Evolutionary conservation across 2,797 vertebrate genomes (phyloP).

Genomic region (Aldrovandia affinis): DNA sequence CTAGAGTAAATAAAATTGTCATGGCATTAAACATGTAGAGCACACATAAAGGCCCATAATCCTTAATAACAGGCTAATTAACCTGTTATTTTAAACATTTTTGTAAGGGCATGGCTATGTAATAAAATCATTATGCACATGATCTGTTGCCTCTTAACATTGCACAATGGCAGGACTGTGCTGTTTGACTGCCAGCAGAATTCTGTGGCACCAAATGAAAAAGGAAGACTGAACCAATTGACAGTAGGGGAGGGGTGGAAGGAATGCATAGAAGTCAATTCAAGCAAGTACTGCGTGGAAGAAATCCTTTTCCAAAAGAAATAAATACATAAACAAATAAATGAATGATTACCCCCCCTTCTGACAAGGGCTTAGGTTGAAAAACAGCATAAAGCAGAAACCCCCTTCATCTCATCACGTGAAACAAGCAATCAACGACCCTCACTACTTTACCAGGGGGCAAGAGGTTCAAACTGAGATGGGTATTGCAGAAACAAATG

Average conservation of each 20-base stretch:
- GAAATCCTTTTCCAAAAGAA: neutral
- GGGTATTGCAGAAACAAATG: neutral
- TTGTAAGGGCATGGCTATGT: neutral
- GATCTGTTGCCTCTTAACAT: neutral
- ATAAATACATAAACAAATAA: too few relatives aligned
- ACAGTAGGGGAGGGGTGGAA: neutral
- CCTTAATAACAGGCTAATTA: neutral
- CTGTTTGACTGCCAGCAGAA: neutral
- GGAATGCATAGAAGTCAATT: neutral
- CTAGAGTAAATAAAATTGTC: neutral
- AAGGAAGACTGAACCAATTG: neutral
- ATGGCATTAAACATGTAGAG: neutral
- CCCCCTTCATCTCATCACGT: neutral
- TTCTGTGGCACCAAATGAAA: neutral
- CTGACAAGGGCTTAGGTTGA: neutral
- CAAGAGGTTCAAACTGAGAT: neutral
- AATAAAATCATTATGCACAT: neutral
- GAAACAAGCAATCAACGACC: neutral
- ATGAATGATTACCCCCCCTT: too few relatives aligned
- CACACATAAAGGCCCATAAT: neutral
- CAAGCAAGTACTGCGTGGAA: neutral
- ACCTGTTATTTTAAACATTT: neutral
- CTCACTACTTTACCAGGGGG: neutral
- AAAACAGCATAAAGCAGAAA: neutral
- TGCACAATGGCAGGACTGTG: neutral